A percentile compares a stretch with the other conserved stretches of the same genome.
Conservation (phyloP, 2,888 invertebrate genomes). For the Camponotus fellah region DNA sequence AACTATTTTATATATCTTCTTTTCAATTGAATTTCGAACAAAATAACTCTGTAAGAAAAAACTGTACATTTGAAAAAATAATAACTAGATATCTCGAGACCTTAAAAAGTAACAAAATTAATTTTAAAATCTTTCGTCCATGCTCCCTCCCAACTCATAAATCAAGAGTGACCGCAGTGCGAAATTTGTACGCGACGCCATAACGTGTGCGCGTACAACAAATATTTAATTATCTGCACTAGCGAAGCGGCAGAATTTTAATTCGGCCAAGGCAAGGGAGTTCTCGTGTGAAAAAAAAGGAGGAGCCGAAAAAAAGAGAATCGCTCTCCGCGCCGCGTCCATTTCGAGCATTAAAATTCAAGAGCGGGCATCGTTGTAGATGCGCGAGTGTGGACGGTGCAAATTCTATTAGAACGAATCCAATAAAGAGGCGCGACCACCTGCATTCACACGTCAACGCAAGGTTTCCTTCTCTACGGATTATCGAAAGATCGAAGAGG, state of each 20-base stretch:
- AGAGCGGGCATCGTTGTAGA: constrained; percentile 46
- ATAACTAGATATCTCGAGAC: not conserved
- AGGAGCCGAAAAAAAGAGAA: not conserved
- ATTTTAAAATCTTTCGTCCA: not conserved
- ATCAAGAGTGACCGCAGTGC: constrained; percentile 3
- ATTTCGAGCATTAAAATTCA: constrained; percentile 58
- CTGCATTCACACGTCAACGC: constrained; percentile 57
- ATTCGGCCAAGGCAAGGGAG: constrained; percentile 24
- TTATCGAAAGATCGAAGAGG: constrained; percentile 62
- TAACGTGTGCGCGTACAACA: constrained; percentile 26
- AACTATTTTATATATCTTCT: not conserved
- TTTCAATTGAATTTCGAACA: not conserved
- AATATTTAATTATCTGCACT: constrained; percentile 53
- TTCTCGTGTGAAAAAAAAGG: constrained; percentile 9
- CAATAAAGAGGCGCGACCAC: constrained; percentile 69
- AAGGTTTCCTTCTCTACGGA: constrained; percentile 71
- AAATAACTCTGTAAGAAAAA: not conserved
- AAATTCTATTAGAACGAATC: constrained; percentile 78
- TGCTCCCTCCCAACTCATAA: not conserved
- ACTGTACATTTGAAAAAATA: not conserved
- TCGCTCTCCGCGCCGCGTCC: constrained; percentile 9
- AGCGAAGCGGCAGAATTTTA: constrained; percentile 56
- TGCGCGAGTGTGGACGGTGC: constrained; percentile 37
- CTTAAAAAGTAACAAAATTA: too few species aligned
- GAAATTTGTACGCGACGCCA: constrained; percentile 26